A percentile compares a stretch with the other conserved stretches of the same genome.
Evolutionary conservation across 2,113 vertebrate genomes (phyloP).

Genomic region (Epinephelus lanceolatus): DNA sequence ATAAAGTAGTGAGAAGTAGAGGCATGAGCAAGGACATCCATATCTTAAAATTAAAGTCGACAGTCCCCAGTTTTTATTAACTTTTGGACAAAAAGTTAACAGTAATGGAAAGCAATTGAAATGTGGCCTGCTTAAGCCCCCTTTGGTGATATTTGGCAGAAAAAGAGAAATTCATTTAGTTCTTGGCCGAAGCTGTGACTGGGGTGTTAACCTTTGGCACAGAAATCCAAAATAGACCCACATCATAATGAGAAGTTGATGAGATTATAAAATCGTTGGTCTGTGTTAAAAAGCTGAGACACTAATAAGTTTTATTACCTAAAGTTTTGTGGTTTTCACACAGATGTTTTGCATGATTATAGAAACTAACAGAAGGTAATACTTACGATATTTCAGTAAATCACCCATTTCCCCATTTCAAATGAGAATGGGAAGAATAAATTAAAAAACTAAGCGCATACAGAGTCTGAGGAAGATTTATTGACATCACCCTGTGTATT

Average conservation of each 20-base stretch:
- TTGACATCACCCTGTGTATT: background rate
- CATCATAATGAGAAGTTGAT: constrained; percentile 66
- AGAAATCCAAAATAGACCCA: constrained; percentile 46
- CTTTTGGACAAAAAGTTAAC: constrained; percentile 40
- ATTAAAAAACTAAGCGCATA: background rate
- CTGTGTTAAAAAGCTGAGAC: constrained; percentile 23
- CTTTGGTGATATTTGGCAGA: constrained; percentile 48
- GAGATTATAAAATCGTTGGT: constrained; percentile 55
- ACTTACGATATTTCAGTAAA: constrained; percentile 7
- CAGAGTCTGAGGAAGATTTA: background rate
- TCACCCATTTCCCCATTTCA: background rate
- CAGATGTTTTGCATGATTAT: constrained; percentile 23
- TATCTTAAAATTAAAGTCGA: constrained; percentile 38
- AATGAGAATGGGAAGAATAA: background rate
- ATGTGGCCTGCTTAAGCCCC: constrained; percentile 28
- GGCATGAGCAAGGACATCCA: background rate
- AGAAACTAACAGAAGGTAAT: constrained; percentile 1
- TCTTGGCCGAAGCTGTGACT: constrained; percentile 32
- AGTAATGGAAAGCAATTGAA: constrained; percentile 54
- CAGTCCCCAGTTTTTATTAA: constrained; percentile 38
- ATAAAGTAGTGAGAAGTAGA: background rate
- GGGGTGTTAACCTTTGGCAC: constrained; percentile 44
- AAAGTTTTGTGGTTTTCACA: constrained; percentile 25
- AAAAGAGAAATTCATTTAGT: constrained; percentile 52
- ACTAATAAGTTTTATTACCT: constrained; percentile 36